Evolutionary conservation across 2,888 invertebrate species (phyloP).

Genomic region (Acrocyrtus sp.): DNA sequence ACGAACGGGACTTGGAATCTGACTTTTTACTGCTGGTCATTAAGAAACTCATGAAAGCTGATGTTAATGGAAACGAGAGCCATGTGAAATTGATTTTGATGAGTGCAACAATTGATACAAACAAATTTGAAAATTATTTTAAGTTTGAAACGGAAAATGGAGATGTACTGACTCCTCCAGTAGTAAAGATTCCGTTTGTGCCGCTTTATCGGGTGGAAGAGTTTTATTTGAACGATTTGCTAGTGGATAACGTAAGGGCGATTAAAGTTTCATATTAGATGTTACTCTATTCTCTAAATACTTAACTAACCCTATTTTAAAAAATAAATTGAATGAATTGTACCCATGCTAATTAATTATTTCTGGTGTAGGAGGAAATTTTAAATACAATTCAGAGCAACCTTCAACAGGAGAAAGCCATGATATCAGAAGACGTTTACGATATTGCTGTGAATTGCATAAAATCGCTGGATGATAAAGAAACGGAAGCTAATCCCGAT

Average conservation of each 20-base stretch:
- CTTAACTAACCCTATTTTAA: background rate
- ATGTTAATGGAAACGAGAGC: conserved; percentile 72
- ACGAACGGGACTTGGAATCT: conserved; percentile 91
- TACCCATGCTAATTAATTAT: no score
- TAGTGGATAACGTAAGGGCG: conserved; percentile 31
- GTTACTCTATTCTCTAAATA: background rate
- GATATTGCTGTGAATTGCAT: conserved; percentile 50
- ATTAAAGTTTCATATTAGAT: no score
- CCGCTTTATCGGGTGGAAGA: conserved; percentile 50
- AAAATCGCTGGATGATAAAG: conserved; percentile 44
- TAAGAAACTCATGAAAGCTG: conserved; percentile 72
- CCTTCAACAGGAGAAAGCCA: conserved; percentile 44
- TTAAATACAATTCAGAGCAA: conserved; percentile 39
- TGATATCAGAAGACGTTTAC: conserved; percentile 55
- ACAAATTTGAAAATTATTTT: conserved; percentile 77
- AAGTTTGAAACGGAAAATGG: conserved; percentile 26
- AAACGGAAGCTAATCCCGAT: conserved; percentile 26
- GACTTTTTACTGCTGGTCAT: conserved; percentile 89
- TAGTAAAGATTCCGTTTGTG: conserved; percentile 55
- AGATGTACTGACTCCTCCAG: conserved; percentile 43
- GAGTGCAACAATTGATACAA: conserved; percentile 91
- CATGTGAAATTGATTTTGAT: conserved; percentile 82
- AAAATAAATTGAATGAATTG: no score
- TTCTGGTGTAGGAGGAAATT: conserved; percentile 26
- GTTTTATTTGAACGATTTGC: conserved; percentile 50